Conservation (phyloP, 2,797 vertebrate genomes). For the Bovichtus variegatus region DNA sequence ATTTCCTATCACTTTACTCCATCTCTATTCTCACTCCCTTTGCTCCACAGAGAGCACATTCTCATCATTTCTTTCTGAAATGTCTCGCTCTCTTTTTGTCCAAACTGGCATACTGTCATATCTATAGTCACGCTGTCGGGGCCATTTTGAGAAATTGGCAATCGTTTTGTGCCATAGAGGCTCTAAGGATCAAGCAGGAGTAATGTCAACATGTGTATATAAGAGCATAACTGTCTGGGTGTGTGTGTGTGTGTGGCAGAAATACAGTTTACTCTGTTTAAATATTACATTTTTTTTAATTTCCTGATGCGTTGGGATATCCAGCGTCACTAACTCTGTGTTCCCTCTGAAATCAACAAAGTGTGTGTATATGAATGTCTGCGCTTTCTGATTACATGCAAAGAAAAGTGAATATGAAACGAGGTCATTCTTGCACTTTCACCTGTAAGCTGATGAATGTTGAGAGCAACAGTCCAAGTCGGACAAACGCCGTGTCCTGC, state of each 20-base stretch:
- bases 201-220: constrained; percentile 39
- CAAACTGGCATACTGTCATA: constrained; percentile 48
- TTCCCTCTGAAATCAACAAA: background rate
- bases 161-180: constrained; percentile 54
- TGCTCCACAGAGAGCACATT: constrained; percentile 21
- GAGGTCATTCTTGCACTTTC: background rate
- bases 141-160: constrained; percentile 79
- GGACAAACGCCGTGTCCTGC: constrained; percentile 13
- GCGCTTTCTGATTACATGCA: background rate
- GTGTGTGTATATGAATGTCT: background rate
- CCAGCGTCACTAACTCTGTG: background rate
- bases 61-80: constrained; percentile 1
- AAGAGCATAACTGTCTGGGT: constrained; percentile 24
- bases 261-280: background rate
- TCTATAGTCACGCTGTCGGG: constrained; percentile 61
- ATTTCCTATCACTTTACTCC: constrained; percentile 19
- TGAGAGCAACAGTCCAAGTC: background rate
- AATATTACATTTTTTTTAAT: too few relatives aligned
- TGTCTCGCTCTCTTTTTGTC: background rate
- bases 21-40: constrained; percentile 36
- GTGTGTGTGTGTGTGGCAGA: background rate
- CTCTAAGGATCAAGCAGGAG: constrained; percentile 41
- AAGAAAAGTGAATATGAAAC: background rate
- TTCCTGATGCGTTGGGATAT: background rate
- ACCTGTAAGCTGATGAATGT: background rate